Base-by-base conservation (phyloP, 92 coral and sea anemone genomes). In the Palythoa caribaeorum region DNA sequence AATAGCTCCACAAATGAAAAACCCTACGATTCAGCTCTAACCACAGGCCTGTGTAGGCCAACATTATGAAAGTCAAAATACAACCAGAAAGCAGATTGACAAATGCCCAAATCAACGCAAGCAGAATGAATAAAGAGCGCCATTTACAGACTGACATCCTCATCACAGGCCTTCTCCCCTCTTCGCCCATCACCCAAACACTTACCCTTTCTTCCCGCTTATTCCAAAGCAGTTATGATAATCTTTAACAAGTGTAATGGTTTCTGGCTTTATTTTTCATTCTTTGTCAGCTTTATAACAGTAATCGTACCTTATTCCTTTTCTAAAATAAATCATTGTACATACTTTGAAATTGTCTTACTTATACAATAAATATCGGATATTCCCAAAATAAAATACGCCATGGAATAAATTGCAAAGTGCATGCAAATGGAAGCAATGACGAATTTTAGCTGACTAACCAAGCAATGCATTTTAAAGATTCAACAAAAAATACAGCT, bases 321-420 rank as follows among this genome's bases (percentile, higher is more conserved):
- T 66, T 9, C 86, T 66, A 81, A 81, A 81, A 81, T 81, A 81
- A 81, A 81, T 81, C 86, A 81, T 35, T 81, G 54, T 51, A 65
- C 20, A 17, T n/a, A 10, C 57, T 28, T 66, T 62, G 9, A 35
- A 44, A 54, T 9, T 2, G 38, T 53, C 2, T 14, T 14, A 14
- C 36, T 60, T 79, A 48, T 17, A 35, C 60, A 81, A 81, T 81
- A 81, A 81, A 81, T 81, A 81, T 66, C 19, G 9, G n/a, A 36
- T 68, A 7, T 47, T 28, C 47, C 40, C 76, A 68, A 81, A 81
- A 81, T 81, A 81, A 81, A 81, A 81, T 81, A 81, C 44, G 20
- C 37, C 50, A 39, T 70, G 21, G 59, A 81, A 8, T 14, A 51
- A 77, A 6, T 54, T 10, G 65, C 80, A 35, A 77, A 12, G 21